Conservation (phyloP, 2,888 invertebrate species). For the Torymus aiolomorphi region DNA sequence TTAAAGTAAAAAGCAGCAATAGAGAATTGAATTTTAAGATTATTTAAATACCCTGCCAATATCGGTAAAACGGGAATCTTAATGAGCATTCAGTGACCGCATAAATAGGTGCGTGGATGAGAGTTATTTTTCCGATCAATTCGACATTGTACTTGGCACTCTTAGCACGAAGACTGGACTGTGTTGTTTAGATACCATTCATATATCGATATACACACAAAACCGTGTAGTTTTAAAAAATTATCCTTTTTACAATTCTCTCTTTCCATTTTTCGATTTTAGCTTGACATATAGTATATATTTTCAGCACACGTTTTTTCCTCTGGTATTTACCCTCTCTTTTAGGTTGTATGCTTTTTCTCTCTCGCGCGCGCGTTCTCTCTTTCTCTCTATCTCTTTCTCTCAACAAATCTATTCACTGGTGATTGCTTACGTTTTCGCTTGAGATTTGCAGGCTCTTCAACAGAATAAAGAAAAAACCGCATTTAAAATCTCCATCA, state of each 20-base stretch:
- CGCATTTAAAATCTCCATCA: constrained; percentile 25
- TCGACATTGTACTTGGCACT: constrained; percentile 52
- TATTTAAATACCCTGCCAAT: neutral
- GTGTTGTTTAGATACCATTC: constrained; percentile 20
- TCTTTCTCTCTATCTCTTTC: neutral
- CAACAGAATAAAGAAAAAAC: constrained; percentile 42
- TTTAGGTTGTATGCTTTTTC: constrained; percentile 1
- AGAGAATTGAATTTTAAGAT: neutral
- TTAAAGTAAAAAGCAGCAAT: too few species aligned
- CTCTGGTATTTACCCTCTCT: neutral
- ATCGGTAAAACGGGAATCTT: constrained; percentile 7
- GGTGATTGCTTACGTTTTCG: constrained; percentile 45
- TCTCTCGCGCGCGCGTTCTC: constrained; percentile 31
- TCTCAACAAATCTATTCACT: constrained; percentile 23
- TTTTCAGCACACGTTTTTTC: constrained; percentile 17
- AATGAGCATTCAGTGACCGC: neutral
- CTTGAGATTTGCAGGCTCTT: constrained; percentile 37
- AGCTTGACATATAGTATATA: neutral
- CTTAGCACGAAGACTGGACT: constrained; percentile 42
- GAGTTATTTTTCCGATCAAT: constrained; percentile 32
- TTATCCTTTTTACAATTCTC: constrained; percentile 44
- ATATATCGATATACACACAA: neutral
- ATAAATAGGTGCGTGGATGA: constrained; percentile 20
- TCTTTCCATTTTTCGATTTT: constrained; percentile 11
- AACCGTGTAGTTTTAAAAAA: constrained; percentile 37